phyloP scores from a whole-genome alignment of 2,888 invertebrate genomes.

The Imbricaverruca yamaguchii region DNA sequence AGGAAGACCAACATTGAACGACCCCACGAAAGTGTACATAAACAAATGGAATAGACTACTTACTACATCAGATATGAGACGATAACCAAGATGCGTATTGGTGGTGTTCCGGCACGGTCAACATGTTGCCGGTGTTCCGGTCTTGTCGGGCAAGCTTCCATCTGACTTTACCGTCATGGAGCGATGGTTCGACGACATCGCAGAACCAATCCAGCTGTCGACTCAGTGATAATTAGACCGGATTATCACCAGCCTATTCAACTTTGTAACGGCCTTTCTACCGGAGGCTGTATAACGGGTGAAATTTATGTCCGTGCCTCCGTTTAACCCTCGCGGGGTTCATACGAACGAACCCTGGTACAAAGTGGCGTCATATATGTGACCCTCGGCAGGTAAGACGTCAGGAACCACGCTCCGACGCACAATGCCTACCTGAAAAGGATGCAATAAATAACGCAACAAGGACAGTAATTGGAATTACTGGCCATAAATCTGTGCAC shows the following conservation, averaged over 20 bases:
- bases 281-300: neutral
- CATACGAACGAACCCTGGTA: neutral
- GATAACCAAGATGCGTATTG: neutral
- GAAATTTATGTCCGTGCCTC: neutral
- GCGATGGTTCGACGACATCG: too few species aligned
- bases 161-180: too few species aligned
- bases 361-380: neutral
- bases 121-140: neutral
- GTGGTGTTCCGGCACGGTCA: neutral
- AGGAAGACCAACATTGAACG: too few species aligned
- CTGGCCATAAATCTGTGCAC: neutral
- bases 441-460: neutral
- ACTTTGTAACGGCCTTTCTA: neutral
- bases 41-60: neutral
- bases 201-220: neutral
- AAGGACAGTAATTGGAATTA: neutral
- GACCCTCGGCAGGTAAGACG: neutral
- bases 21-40: too few species aligned
- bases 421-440: constrained; percentile 6
- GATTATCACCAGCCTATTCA: neutral
- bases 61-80: neutral
- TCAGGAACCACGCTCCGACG: neutral
- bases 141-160: neutral
- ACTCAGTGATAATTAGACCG: neutral
- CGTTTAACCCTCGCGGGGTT: neutral